A percentile compares a stretch with the other conserved stretches of the same genome.
Conservation (phyloP, 2,113 vertebrate species). For the Aramus guarauna region DNA sequence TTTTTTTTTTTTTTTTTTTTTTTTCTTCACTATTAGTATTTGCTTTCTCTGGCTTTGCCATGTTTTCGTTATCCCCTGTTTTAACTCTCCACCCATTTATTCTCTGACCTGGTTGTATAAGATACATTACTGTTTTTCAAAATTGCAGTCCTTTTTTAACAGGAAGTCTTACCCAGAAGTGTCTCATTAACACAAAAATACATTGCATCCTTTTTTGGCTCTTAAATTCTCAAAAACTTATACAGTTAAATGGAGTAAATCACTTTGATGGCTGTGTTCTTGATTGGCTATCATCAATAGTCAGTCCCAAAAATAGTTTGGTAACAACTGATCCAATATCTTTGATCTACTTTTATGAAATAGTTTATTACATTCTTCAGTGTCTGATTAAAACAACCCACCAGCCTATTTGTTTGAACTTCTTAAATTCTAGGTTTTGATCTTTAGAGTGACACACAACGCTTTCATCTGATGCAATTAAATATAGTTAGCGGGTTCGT, state of each 20-base stretch:
- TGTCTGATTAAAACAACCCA: constrained; percentile 25
- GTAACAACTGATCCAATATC: not conserved
- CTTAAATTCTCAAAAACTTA: not conserved
- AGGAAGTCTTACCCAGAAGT: not conserved
- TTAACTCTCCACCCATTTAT: not conserved
- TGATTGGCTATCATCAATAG: not conserved
- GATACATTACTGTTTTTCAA: not conserved
- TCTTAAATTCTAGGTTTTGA: constrained; percentile 37
- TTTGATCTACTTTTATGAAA: constrained; percentile 43
- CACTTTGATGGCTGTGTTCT: not conserved
- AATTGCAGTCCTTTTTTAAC: not conserved
- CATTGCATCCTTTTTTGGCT: not conserved
- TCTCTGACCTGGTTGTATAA: not conserved
- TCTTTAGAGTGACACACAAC: constrained; percentile 16
- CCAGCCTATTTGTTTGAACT: constrained; percentile 26
- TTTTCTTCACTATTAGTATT: not conserved
- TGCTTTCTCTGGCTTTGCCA: not conserved
- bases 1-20: no score
- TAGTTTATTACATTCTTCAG: constrained; percentile 4
- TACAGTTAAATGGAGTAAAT: not conserved
- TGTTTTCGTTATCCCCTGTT: not conserved
- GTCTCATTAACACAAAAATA: not conserved
- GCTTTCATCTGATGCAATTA: constrained; percentile 55
- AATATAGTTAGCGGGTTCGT: not conserved
- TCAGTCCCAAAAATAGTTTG: not conserved